Percentiles rank a stretch among this genome's conserved stretches.
Evolutionary conservation across 2,797 vertebrate species (phyloP).

Genomic region (Urocyon cinereoargenteus): DNA sequence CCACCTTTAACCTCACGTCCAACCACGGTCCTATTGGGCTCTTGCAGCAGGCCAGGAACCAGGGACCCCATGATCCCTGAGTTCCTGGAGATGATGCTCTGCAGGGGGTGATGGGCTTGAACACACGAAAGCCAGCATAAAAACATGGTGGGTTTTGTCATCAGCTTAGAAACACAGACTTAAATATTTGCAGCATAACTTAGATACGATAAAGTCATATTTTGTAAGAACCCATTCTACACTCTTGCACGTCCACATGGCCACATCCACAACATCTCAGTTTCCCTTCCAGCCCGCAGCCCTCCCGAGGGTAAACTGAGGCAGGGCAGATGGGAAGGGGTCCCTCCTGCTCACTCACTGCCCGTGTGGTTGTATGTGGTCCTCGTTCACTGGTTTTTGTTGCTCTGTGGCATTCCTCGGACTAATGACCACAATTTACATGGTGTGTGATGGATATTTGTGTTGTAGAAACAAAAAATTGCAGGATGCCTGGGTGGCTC

Average conservation of each 20-base stretch:
- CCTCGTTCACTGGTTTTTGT: fast-evolving
- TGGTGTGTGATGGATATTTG: neutral
- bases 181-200: fast-evolving
- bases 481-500: neutral
- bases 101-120: too few species aligned
- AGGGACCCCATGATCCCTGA: neutral
- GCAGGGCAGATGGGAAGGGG: neutral
- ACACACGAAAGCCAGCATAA: neutral
- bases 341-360: fast-evolving
- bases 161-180: neutral
- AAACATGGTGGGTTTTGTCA: fast-evolving
- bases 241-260: fast-evolving
- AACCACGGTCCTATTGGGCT: neutral
- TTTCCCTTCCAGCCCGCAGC: neutral
- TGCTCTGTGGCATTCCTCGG: fast-evolving
- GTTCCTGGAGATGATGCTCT: fast-evolving
- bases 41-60: fast-evolving
- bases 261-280: fast-evolving
- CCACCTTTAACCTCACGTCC: neutral
- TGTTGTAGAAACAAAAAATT: neutral
- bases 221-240: fast-evolving
- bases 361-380: fast-evolving
- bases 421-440: neutral
- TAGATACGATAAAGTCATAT: fast-evolving
- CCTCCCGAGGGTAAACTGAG: neutral